Conservation (phyloP, 2,113 vertebrate genomes). For the Prietella phreatophila region DNA sequence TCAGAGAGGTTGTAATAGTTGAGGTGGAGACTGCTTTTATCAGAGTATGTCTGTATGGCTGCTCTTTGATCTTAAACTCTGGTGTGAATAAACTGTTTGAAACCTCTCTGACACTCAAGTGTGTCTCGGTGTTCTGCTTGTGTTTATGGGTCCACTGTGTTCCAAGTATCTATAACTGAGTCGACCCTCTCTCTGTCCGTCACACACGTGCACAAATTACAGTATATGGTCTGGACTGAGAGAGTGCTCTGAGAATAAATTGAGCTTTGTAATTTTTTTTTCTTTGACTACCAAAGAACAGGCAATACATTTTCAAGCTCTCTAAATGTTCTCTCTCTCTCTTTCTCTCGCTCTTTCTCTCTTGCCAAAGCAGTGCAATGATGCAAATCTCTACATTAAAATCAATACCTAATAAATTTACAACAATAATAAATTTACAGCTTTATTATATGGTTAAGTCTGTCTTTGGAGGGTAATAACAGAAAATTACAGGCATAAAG, state of each 20-base stretch:
- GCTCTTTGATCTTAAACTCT: slow-evolving; percentile 30
- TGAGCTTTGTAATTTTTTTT: slow-evolving; percentile 36
- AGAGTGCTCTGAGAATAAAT: slow-evolving; percentile 45
- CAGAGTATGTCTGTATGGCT: slow-evolving; percentile 44
- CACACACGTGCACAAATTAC: slow-evolving; percentile 7
- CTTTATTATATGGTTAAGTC: slow-evolving; percentile 58
- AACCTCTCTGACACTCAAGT: slow-evolving; percentile 35
- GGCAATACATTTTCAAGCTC: neutral
- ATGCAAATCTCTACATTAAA: slow-evolving; percentile 48
- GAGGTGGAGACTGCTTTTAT: slow-evolving; percentile 70
- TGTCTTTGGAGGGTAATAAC: slow-evolving; percentile 47
- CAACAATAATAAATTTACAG: slow-evolving; percentile 50
- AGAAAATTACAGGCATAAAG: slow-evolving; percentile 31
- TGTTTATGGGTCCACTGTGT: slow-evolving; percentile 12
- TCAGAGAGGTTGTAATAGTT: slow-evolving; percentile 69
- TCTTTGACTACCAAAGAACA: neutral
- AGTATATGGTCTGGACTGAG: slow-evolving; percentile 39
- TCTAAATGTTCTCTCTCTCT: neutral
- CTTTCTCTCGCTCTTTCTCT: neutral
- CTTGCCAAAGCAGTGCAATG: neutral
- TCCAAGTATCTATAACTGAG: neutral
- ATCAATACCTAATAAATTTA: slow-evolving; percentile 59
- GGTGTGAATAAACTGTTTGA: slow-evolving; percentile 30
- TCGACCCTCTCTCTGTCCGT: neutral
- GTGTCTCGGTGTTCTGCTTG: neutral